Percentiles rank a stretch among this genome's conserved stretches.
Evolutionary conservation across 2,113 vertebrate genomes (phyloP).

Genomic region (Epinephelus fuscoguttatus): DNA sequence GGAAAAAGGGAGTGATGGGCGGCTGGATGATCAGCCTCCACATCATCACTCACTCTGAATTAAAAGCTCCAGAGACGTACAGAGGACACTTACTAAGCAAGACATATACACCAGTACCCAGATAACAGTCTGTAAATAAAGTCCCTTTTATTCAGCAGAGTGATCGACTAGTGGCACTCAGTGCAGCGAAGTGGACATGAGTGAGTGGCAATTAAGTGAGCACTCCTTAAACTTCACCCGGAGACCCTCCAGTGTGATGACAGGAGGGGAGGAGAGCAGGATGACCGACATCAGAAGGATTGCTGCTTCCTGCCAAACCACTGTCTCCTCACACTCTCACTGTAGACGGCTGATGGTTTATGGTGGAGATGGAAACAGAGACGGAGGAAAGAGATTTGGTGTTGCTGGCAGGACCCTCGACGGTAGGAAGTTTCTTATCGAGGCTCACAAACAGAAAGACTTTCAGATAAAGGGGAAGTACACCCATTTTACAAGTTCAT

Average conservation of each 20-base stretch:
- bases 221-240: slow-evolving; percentile 20
- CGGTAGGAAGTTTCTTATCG: slow-evolving; percentile 18
- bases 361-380: slow-evolving; percentile 19
- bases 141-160: neutral
- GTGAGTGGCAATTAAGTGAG: slow-evolving; percentile 19
- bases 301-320: slow-evolving; percentile 65
- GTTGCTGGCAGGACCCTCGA: neutral
- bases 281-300: slow-evolving; percentile 40
- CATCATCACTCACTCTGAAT: neutral
- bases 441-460: neutral
- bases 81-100: neutral
- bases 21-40: neutral
- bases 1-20: neutral
- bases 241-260: slow-evolving; percentile 43
- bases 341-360: slow-evolving; percentile 49
- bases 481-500: neutral
- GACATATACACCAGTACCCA: slow-evolving; percentile 24
- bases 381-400: neutral
- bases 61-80: neutral
- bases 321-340: slow-evolving; percentile 61
- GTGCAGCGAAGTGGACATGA: slow-evolving; percentile 18
- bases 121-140: neutral
- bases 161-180: neutral
- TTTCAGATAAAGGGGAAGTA: neutral
- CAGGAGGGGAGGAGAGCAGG: slow-evolving; percentile 34